A percentile compares a stretch with the other conserved stretches of the same genome.
Evolutionary conservation across 2,797 vertebrate genomes (phyloP).

Genomic region (Lophius americanus): DNA sequence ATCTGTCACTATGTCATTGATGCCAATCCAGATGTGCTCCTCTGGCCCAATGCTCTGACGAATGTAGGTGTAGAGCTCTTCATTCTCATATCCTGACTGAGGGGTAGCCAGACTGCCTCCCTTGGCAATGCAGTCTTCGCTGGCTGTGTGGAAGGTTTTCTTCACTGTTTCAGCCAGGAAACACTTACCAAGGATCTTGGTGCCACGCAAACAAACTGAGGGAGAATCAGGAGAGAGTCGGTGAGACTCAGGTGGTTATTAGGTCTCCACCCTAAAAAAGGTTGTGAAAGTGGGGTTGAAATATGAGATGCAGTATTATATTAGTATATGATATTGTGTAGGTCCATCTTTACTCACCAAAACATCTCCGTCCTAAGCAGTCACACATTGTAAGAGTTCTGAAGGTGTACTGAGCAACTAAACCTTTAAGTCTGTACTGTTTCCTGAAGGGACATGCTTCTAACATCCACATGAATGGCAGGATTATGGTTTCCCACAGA

Average conservation of each 20-base stretch:
- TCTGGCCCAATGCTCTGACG: conserved; percentile 84
- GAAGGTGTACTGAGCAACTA: no score
- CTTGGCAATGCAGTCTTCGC: conserved; percentile 89
- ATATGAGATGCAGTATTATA: no score
- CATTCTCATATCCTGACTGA: conserved; percentile 85
- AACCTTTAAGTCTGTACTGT: no score
- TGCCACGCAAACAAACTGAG: conserved; percentile 93
- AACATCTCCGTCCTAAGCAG: no score
- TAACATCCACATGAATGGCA: no score
- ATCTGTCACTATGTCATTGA: conserved; percentile 90
- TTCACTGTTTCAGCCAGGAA: conserved; percentile 84
- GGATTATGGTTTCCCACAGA: no score
- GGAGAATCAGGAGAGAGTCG: not conserved
- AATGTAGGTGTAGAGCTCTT: conserved; percentile 87
- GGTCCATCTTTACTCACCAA: no score
- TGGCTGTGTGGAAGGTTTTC: conserved; percentile 89
- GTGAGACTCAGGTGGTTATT: not conserved
- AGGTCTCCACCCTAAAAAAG: not conserved
- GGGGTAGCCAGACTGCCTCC: conserved; percentile 90
- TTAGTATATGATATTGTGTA: not conserved
- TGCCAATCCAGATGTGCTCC: conserved; percentile 90
- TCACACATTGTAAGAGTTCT: no score
- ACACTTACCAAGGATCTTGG: conserved; percentile 91
- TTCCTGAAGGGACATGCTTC: no score
- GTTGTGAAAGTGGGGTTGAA: not conserved